Conservation (phyloP, 2,888 invertebrate genomes). For the Cheilosia impressa region DNA sequence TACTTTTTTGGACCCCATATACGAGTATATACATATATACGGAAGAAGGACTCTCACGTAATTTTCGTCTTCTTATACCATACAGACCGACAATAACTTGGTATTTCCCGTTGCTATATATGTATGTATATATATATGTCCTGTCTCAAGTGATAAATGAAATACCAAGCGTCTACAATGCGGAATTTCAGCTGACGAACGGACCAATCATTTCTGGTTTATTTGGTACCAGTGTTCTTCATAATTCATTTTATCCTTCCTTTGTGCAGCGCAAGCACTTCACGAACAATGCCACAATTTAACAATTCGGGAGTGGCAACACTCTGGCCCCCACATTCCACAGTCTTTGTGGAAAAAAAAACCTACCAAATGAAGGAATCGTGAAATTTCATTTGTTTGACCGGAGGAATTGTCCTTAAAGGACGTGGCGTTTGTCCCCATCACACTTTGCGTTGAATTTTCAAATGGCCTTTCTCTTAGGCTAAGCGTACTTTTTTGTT, state of each 20-base stretch:
- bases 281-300: constrained; percentile 36
- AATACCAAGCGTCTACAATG: constrained; percentile 43
- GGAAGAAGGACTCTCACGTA: constrained; percentile 2
- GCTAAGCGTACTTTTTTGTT: constrained; percentile 62
- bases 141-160: constrained; percentile 63
- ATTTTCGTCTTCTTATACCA: constrained; percentile 16
- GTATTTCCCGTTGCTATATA: constrained; percentile 43
- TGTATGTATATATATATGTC: background rate
- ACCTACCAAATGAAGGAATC: constrained; percentile 25
- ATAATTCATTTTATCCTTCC: constrained; percentile 65
- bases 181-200: constrained; percentile 58
- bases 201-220: constrained; percentile 58
- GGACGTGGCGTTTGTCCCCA: background rate
- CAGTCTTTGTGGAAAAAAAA: constrained; percentile 24
- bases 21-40: background rate
- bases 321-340: background rate
- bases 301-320: background rate
- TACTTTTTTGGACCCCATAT: constrained; percentile 7
- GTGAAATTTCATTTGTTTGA: constrained; percentile 57
- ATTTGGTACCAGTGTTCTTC: constrained; percentile 58
- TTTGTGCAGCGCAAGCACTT: constrained; percentile 51
- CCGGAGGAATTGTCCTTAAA: constrained; percentile 46
- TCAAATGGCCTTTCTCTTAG: constrained; percentile 17
- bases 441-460: constrained; percentile 12
- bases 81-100: constrained; percentile 8